Evolutionary conservation across 2,113 vertebrate genomes (phyloP).

Genomic region (Bubalus kerabau): DNA sequence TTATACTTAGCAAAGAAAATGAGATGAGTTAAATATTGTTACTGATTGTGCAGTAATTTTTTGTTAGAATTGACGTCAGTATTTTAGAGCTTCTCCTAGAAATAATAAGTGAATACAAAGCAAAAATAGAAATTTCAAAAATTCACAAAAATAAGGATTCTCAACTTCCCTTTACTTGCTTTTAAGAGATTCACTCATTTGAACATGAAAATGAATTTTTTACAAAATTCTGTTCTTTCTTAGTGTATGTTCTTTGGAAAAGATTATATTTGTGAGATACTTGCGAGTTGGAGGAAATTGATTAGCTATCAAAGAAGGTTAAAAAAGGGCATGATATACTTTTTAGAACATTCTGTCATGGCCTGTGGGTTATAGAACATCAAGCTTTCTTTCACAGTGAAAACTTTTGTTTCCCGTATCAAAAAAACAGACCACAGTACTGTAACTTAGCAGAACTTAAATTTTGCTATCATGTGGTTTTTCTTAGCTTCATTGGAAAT

Average conservation of each 20-base stretch:
- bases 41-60: neutral
- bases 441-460: slow-evolving; percentile 21
- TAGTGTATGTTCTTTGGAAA: neutral
- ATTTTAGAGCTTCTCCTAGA: neutral
- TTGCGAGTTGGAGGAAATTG: neutral
- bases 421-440: slow-evolving; percentile 67
- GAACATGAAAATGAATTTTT: neutral
- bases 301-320: slow-evolving; percentile 56
- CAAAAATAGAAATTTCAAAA: neutral
- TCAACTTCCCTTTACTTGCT: neutral
- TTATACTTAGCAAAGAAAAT: neutral
- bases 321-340: slow-evolving; percentile 38
- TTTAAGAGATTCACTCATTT: neutral
- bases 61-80: neutral
- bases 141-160: neutral
- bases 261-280: neutral
- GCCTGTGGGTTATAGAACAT: slow-evolving; percentile 60
- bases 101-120: neutral
- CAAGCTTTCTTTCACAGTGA: slow-evolving; percentile 70
- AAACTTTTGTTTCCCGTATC: slow-evolving; percentile 58
- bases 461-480: neutral
- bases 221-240: slow-evolving; percentile 8
- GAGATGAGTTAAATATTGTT: neutral
- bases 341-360: slow-evolving; percentile 67
- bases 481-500: neutral